Base-by-base conservation (phyloP, 1,140 invertebrate genomes). In the Proctacanthus coquilletti region DNA sequence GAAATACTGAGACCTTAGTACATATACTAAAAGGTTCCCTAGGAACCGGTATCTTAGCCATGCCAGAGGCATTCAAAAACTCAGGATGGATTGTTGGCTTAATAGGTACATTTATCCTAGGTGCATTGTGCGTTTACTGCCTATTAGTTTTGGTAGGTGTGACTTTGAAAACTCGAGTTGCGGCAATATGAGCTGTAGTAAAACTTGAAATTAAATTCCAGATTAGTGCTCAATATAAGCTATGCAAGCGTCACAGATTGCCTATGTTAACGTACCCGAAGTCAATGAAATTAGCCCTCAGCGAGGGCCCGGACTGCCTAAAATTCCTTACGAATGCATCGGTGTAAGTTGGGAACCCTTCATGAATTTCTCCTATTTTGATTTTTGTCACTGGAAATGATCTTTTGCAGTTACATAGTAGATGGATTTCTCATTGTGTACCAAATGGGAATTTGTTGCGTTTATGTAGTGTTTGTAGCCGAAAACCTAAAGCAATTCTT, bases 361-460 rank as follows among this genome's bases (percentile, higher is more conserved):
- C 14, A 6, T 38, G n/a, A 29, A 15, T 39, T 40, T 14, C 14
- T 36, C 38, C 11, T 18, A 19, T 14, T 18, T 33, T 10, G 21
- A 34, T 21, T 5, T 25, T 9, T 53, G 47, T 42, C 64, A 64
- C 46, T 51, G 56, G n/a, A 34, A 36, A 44, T 47, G 39, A 34
- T 23, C n/a, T n/a, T 10, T 64, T 64, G 18, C 60, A 77, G 75
- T 39, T 58, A 64, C 21, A 51, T 75, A 8, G 71, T 77, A 4
- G 77, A 80, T 48, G 55, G 66, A 2, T 81, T 84, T 48, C 66
- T 91, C 15, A 69, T 84, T 17, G 62, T 84, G 21, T 85, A 85
- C 39, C 85, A 91, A 62, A 68, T 89, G 38, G 86, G 86, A 4
- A 86, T 86, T 38, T 89, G 85, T 55, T 86, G 83, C 61, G 82